Evolutionary conservation across 1,140 invertebrate genomes (phyloP), one percentile per base, ranked within the genome.

Genomic region (Caenorhabditis brenneri): DNA sequence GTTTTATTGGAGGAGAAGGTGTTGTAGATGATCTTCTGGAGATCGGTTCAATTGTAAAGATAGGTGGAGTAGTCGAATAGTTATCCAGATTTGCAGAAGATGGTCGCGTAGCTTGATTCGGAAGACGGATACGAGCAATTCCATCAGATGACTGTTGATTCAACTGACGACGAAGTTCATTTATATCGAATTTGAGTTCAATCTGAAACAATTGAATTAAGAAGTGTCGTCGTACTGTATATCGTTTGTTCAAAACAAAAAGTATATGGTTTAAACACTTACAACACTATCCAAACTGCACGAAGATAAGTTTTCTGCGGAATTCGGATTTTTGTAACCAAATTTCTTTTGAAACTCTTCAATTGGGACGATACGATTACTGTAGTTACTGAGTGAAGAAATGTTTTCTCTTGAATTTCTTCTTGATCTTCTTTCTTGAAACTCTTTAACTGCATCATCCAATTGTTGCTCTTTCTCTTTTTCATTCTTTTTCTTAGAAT

Each of bases 401-500:
- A 74, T 42, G 12, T 74, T 74, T 42, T 74, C 65, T 42, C 65
- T 39, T 10, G 65, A 74, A 24, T 74, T 74, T 27, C 65, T 42
- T 24, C 65, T 74, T 7, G 65, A 74, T 74, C 65, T 74, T 42
- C 65, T 39, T 24, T 74, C 65, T 74, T 74, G 65, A 42, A 74
- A 74, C 10, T 74, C 65, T 42, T 74, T 74, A 5, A 74, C 65
- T 24, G 65, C 65, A 27, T 74, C 65, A 74, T 74, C 65, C 65
- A 74, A 27, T 42, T 74, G 65, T 42, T 74, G 65, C 10, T 74
- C 65, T 42, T 74, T 74, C 10, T 74, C 80, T 48, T 81, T 48
- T 60, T 81, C 80, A n/a, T 81, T 12, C 12, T 15, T 27, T 48
- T 81, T 58, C 55, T 81, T 81, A 0, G 42, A 51, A 29, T 60